Conservation (phyloP, 2,797 vertebrate species). For the Tragelaphus eurycerus region DNA sequence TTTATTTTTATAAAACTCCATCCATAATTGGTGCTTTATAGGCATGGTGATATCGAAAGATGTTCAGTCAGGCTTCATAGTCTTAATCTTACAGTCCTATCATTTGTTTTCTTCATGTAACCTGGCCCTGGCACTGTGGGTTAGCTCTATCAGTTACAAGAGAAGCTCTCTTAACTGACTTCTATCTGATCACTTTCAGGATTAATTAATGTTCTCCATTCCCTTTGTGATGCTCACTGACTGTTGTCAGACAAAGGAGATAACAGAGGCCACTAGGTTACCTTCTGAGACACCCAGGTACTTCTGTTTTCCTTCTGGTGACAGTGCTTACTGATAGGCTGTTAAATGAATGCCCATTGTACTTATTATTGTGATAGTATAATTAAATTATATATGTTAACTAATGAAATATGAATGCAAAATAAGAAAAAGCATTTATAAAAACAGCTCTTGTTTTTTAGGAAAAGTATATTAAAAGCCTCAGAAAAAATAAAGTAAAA, state of each 20-base stretch:
- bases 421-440: neutral
- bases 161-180: neutral
- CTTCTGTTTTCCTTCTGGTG: neutral
- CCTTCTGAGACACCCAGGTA: neutral
- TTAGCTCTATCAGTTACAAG: neutral
- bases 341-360: neutral
- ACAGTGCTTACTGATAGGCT: neutral
- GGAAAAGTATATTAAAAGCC: neutral
- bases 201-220: neutral
- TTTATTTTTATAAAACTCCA: constrained; percentile 3
- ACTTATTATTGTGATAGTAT: neutral
- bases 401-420: neutral
- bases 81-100: neutral
- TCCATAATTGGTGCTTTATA: neutral
- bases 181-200: neutral
- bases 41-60: neutral
- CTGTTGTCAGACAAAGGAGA: neutral
- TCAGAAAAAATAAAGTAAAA: neutral
- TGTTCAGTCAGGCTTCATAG: neutral
- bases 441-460: neutral
- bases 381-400: constrained; percentile 18
- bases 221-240: neutral
- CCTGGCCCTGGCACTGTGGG: neutral
- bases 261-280: neutral
- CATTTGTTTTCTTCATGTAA: neutral